These are phyloP conservation scores for Thinocorus orbignyianus DNA, from an alignment of 2,113 vertebrate species.

Conservation along the genomic window DNA sequence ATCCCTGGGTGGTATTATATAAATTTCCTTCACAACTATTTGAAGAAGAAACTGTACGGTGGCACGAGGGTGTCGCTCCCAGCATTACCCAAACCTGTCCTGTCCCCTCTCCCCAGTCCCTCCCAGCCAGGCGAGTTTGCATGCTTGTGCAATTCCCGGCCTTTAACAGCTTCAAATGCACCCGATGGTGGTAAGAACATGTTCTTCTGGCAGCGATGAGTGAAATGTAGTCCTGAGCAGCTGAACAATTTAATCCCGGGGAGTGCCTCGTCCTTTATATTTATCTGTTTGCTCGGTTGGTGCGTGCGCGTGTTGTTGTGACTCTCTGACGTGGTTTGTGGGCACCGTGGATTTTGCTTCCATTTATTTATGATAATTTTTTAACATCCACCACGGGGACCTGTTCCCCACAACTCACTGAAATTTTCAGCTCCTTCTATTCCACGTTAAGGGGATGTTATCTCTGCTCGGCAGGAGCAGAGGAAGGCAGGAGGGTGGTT, in stretches of 20 bases:
- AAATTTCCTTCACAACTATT: background rate
- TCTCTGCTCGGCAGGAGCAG: background rate
- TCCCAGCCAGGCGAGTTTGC: background rate
- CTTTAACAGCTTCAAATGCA: background rate
- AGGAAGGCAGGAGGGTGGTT: background rate
- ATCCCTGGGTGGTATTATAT: background rate
- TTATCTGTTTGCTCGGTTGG: background rate
- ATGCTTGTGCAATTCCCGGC: background rate
- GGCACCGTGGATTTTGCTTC: background rate
- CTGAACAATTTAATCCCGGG: background rate
- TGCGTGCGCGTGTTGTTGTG: background rate
- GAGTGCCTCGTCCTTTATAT: background rate
- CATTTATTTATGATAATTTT: background rate
- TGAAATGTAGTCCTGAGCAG: background rate
- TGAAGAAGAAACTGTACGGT: background rate
- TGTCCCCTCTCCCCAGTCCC: background rate
- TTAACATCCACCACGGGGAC: background rate
- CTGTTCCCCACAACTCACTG: background rate
- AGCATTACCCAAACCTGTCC: background rate
- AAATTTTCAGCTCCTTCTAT: background rate
- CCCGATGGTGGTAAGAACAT: background rate
- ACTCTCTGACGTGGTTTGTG: background rate
- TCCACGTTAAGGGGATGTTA: rapidly evolving
- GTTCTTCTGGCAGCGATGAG: background rate
- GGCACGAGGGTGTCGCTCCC: background rate